These are phyloP conservation scores for Pandemis cinnamomeana DNA, from an alignment of 2,888 invertebrate genomes.

Conservation along the genomic window DNA sequence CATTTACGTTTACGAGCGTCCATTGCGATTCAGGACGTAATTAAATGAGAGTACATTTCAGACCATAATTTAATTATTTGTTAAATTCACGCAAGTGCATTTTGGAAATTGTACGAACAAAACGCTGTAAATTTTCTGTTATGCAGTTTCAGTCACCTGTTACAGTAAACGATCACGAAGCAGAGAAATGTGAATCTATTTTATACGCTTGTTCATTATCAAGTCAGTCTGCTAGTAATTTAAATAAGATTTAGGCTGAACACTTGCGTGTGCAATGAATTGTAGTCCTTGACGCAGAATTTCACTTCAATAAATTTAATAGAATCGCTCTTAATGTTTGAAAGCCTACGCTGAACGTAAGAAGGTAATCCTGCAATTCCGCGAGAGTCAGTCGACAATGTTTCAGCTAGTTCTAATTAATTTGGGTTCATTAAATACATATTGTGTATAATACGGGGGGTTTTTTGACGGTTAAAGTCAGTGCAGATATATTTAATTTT, in stretches of 20 bases:
- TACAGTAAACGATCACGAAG: background rate
- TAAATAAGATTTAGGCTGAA: background rate
- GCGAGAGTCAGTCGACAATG: background rate
- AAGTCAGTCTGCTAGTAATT: background rate
- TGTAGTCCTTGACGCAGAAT: background rate
- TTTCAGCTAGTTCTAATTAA: background rate
- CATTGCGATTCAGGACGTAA: too few species aligned
- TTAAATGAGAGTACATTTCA: too few species aligned
- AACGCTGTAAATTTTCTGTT: too few species aligned
- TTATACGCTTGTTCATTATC: background rate
- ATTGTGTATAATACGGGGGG: too few species aligned
- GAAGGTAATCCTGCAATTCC: conserved; percentile 1
- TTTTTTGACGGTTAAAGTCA: too few species aligned
- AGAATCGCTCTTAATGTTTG: background rate
- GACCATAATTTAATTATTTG: too few species aligned
- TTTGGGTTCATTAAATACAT: too few species aligned
- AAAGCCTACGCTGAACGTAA: conserved; percentile 1
- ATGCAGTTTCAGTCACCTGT: background rate
- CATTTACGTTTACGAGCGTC: too few species aligned
- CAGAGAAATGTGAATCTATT: too few species aligned
- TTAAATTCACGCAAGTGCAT: too few species aligned
- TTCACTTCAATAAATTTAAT: background rate
- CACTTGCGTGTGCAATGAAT: background rate
- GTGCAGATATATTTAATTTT: too few species aligned
- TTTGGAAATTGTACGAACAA: too few species aligned